Base-by-base conservation (phyloP, 2,797 vertebrate species). In the Pteronotus mesoamericanus region DNA sequence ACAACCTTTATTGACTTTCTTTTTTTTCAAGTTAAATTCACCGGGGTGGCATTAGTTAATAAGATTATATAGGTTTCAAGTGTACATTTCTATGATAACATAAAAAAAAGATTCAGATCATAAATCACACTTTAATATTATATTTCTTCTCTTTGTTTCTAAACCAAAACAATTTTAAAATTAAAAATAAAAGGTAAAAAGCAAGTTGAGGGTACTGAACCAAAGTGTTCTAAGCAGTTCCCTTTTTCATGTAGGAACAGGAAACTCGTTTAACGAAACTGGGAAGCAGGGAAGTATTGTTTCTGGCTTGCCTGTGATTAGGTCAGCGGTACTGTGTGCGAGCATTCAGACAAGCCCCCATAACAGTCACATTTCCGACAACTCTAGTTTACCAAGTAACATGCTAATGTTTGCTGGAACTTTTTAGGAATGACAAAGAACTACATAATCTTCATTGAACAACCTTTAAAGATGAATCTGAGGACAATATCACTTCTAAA, bases 381-480 rank as follows among this genome's bases (percentile, higher is more conserved):
- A 37, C 16, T 89, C 71, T 84, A 14, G 26, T 86, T 93, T 96
- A 68, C 87, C 57, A 95, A 92, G 16, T 89, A 93, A 96, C 26
- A 6, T 72, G 77, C 86, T 61, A 82, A 93, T 95, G 29, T 95
- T 94, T 86, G 19, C 61, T 39, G 83, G 44, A 92, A 93, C 1
- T 74, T 96, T 97, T 64, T 94, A 99, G 99, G 99, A 72, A 99
- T 99, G 99, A 99, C 99, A 44, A 98, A 99, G 96, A 99, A 99
- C 98, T 99, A 99, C 22, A 98, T 99, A 89, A 98, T 99, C 97
- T 99, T 99, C 97, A 98, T 99, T 19, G 99, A 99, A 97, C 99
- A 99, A 69, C 99, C 99, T 48, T 97, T 99, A 85, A 99, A 98
- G 98, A 98, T 99, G 97, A 99, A 99, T 92, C 96, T 99, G 80